Evolutionary conservation across 2,113 vertebrate genomes (phyloP).

Genomic region (Rousettus leschenaultii): DNA sequence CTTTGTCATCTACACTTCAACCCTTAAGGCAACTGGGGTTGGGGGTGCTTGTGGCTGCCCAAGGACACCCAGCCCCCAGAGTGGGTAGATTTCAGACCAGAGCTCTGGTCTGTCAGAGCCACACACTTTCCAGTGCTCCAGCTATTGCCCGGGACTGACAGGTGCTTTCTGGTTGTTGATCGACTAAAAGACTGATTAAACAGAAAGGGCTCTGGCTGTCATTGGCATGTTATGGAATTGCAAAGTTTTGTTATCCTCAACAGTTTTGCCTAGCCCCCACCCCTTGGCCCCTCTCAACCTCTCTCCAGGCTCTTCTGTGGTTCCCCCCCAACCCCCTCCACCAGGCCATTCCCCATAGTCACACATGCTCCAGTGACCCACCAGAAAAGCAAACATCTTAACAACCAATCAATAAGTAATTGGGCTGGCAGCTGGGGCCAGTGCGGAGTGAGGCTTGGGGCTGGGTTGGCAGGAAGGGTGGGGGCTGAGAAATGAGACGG

Average conservation of each 20-base stretch:
- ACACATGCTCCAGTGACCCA: constrained; percentile 67
- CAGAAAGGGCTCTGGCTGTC: background rate
- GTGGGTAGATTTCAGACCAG: background rate
- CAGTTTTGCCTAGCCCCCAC: background rate
- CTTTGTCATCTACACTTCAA: background rate
- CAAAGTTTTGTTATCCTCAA: background rate
- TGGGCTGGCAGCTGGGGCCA: constrained; percentile 70
- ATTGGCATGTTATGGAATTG: constrained; percentile 33
- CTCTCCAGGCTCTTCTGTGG: background rate
- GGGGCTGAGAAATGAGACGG: rapidly evolving
- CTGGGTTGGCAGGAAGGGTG: background rate
- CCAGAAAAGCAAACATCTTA: constrained; percentile 80
- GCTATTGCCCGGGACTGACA: background rate
- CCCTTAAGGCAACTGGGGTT: background rate
- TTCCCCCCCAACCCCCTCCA: background rate
- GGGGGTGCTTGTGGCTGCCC: background rate
- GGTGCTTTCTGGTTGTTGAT: background rate
- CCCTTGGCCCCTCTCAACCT: background rate
- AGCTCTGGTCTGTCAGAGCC: background rate
- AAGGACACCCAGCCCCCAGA: background rate
- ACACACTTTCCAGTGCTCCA: background rate
- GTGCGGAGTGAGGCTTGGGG: background rate
- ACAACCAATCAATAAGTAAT: constrained; percentile 80
- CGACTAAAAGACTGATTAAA: constrained; percentile 46
- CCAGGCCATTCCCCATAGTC: constrained; percentile 46